phyloP scores from a whole-genome alignment of 2,888 invertebrate genomes.

The Caenorhabditis angaria region DNA sequence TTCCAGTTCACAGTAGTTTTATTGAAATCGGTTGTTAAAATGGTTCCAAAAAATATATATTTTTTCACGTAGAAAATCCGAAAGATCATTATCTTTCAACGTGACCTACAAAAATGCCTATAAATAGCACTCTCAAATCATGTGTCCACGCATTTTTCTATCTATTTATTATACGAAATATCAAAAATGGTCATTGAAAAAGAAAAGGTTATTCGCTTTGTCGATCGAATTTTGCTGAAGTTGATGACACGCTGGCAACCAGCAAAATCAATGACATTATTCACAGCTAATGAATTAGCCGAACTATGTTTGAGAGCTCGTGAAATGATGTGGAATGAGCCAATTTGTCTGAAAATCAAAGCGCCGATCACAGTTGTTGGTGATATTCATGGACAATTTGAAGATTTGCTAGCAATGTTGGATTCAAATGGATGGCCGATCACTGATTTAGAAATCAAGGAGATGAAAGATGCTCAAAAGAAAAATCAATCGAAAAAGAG shows the following conservation, averaged over 20 bases:
- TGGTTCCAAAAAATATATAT: too few relatives aligned
- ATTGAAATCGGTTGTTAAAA: too few relatives aligned
- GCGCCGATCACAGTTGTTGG: constrained; percentile 95
- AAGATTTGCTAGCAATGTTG: constrained; percentile 60
- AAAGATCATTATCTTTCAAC: too few relatives aligned
- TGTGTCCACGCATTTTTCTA: too few relatives aligned
- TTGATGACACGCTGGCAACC: constrained; percentile 32
- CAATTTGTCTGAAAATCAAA: constrained; percentile 24
- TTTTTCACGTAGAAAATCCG: too few relatives aligned
- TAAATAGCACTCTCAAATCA: too few relatives aligned
- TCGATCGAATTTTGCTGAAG: constrained; percentile 25
- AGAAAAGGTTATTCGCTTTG: constrained; percentile 13
- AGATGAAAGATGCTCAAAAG: background rate
- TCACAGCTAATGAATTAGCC: constrained; percentile 55
- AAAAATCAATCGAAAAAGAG: background rate
- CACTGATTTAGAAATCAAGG: constrained; percentile 10
- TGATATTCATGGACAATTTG: constrained; percentile 97
- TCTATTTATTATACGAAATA: too few relatives aligned
- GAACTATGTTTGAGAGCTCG: constrained; percentile 61
- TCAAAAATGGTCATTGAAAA: background rate
- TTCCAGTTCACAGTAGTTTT: too few relatives aligned
- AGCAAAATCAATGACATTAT: constrained; percentile 41
- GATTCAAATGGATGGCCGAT: constrained; percentile 54
- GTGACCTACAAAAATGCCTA: too few relatives aligned
- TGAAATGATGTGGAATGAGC: constrained; percentile 61